Percentiles rank a stretch among this genome's conserved stretches.
These are phyloP conservation scores for Lacerta bilineata DNA, from an alignment of 2,797 vertebrate species.

Conservation along the genomic window DNA sequence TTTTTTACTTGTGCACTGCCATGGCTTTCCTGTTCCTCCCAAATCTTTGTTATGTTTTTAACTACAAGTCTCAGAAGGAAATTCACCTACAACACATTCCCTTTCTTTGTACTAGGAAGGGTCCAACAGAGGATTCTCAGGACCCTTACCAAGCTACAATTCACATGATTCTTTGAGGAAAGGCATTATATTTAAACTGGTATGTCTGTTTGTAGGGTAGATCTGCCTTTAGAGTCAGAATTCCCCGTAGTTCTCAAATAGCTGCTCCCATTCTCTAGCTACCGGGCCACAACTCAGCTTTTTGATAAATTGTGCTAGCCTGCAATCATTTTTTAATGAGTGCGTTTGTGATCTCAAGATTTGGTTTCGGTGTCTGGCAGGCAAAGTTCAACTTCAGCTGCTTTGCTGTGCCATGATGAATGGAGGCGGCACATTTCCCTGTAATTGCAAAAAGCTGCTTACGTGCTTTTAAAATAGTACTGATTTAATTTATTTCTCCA, in stretches of 20 bases:
- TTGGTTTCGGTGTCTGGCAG: not conserved
- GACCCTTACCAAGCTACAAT: not conserved
- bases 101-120: not conserved
- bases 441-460: not conserved
- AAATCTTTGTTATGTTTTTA: no score
- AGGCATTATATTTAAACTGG: not conserved
- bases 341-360: not conserved
- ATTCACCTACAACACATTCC: no score
- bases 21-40: no score
- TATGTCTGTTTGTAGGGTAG: not conserved
- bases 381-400: not conserved
- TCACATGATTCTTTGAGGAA: not conserved
- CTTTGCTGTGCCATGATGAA: not conserved
- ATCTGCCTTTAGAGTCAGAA: not conserved
- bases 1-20: no score
- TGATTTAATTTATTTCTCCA: slow-evolving; percentile 5
- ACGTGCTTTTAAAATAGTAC: not conserved
- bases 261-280: not conserved
- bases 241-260: not conserved
- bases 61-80: no score
- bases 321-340: not conserved
- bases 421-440: not conserved
- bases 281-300: not conserved
- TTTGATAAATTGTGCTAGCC: not conserved
- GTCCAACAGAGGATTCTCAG: not conserved